Conservation (phyloP, 1,140 invertebrate species). For the Elysia chlorotica region DNA sequence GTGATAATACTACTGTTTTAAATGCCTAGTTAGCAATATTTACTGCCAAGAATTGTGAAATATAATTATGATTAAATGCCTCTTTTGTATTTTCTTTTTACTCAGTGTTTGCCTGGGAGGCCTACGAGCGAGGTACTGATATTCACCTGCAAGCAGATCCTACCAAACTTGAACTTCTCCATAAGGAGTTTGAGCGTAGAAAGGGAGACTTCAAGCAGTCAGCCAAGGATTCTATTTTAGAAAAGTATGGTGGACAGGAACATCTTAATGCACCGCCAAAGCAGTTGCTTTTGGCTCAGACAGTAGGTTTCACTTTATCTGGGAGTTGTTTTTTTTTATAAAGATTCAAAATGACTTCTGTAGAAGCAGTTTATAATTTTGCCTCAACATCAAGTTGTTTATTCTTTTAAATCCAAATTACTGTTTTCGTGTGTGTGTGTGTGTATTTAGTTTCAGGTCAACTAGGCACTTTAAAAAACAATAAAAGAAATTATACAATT, state of each 20-base stretch:
- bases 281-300: conserved; percentile 88
- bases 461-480: too few relatives aligned
- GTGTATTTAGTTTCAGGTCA: too few relatives aligned
- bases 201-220: conserved; percentile 83
- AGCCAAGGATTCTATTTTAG: conserved; percentile 77
- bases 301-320: conserved; percentile 59
- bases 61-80: neutral
- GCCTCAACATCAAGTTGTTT: too few relatives aligned
- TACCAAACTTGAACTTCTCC: conserved; percentile 91
- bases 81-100: conserved; percentile 3
- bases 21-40: too few relatives aligned
- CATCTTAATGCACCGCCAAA: conserved; percentile 86
- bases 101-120: conserved; percentile 95
- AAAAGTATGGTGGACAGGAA: conserved; percentile 90
- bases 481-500: too few relatives aligned
- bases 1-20: too few relatives aligned
- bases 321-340: neutral
- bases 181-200: conserved; percentile 88
- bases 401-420: neutral
- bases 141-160: conserved; percentile 96
- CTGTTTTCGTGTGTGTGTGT: neutral
- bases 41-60: too few relatives aligned
- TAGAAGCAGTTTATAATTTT: too few relatives aligned
- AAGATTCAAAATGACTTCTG: neutral
- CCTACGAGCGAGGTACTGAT: conserved; percentile 86